Conservation (phyloP, 2,797 vertebrate genomes). For the Rallus crepitans region DNA sequence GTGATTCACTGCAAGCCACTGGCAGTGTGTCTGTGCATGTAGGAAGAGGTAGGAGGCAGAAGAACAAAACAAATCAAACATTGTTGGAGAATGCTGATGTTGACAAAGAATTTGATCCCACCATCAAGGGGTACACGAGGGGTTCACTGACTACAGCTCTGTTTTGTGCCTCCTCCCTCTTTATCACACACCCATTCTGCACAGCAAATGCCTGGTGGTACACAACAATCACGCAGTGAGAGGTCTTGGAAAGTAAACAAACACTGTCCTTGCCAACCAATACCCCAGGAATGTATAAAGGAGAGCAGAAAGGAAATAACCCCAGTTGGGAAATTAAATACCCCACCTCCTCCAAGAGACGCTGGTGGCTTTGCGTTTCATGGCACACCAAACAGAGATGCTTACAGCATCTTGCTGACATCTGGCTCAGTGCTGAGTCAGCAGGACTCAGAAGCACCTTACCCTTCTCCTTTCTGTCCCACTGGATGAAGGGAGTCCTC, state of each 20-base stretch:
- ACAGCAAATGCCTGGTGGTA: neutral
- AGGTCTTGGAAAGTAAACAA: neutral
- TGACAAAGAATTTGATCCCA: neutral
- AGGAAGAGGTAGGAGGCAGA: neutral
- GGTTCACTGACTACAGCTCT: neutral
- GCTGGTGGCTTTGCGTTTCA: neutral
- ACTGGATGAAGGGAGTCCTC: neutral
- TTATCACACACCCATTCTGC: neutral
- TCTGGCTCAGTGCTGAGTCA: neutral
- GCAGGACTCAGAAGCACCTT: neutral
- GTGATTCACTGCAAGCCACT: neutral
- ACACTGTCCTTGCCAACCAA: neutral
- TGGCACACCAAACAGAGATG: neutral
- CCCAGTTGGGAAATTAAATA: neutral
- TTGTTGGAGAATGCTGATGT: neutral
- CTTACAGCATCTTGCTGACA: neutral
- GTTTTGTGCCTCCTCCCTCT: neutral
- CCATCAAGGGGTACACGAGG: neutral
- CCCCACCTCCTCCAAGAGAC: neutral
- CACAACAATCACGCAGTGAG: neutral
- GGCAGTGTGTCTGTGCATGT: fast-evolving
- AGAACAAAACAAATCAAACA: neutral
- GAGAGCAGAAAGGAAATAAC: neutral
- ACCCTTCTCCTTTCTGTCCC: neutral
- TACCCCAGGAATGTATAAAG: neutral